These are phyloP conservation scores for Avahi laniger DNA, from an alignment of 2,797 vertebrate genomes.

Conservation along the genomic window DNA sequence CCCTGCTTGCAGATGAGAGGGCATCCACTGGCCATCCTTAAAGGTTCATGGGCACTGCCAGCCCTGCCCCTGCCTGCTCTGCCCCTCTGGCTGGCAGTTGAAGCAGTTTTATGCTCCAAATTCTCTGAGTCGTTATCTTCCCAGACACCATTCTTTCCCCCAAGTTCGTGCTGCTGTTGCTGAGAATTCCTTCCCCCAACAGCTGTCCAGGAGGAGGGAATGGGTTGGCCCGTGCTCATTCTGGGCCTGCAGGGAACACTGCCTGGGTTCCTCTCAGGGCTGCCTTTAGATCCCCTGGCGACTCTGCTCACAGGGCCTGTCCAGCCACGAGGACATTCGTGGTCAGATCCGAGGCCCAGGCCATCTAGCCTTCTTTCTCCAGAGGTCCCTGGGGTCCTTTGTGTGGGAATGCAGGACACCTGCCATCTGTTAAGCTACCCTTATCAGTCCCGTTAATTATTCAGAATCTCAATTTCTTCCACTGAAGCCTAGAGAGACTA, in stretches of 20 bases:
- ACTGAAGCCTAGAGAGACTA: neutral
- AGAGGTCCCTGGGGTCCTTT: neutral
- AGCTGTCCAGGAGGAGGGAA: neutral
- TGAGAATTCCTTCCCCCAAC: neutral
- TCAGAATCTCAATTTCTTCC: neutral
- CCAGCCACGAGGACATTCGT: neutral
- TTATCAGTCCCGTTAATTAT: neutral
- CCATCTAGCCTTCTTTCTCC: neutral
- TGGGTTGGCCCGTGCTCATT: accelerated
- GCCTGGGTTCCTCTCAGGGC: neutral
- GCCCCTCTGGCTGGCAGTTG: neutral
- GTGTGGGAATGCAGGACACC: neutral
- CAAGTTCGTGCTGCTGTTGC: neutral
- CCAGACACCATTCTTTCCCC: neutral
- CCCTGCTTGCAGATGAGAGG: conserved; percentile 64
- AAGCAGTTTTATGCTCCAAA: neutral
- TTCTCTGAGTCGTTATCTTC: conserved; percentile 19
- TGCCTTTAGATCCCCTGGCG: neutral
- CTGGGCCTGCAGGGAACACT: neutral
- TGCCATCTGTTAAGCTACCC: neutral
- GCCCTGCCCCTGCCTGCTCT: neutral
- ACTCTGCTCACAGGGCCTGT: neutral
- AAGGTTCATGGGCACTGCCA: conserved; percentile 59
- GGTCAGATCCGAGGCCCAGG: neutral
- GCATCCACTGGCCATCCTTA: conserved; percentile 64